Evolutionary conservation across 1,140 invertebrate genomes (phyloP).

Genomic region (Diachasmimorpha longicaudata): DNA sequence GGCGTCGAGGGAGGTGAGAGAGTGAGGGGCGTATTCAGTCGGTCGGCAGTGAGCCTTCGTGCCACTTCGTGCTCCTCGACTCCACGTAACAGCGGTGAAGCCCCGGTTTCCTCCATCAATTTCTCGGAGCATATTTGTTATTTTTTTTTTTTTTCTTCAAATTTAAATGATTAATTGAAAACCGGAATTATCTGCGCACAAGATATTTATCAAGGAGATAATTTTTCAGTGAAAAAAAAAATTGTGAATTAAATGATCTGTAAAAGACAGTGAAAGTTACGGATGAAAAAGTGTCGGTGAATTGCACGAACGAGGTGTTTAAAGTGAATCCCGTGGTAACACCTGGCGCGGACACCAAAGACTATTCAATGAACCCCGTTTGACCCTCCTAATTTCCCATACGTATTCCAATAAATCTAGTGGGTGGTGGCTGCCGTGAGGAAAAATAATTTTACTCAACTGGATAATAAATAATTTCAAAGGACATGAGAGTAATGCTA

Average conservation of each 20-base stretch:
- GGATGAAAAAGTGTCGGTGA: background rate
- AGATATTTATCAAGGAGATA: too few species aligned
- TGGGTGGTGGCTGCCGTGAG: background rate
- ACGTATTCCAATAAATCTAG: background rate
- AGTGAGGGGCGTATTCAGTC: constrained; percentile 31
- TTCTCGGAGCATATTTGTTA: background rate
- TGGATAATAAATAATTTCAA: background rate
- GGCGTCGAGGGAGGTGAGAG: background rate
- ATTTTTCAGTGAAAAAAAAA: too few species aligned
- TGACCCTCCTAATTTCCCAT: background rate
- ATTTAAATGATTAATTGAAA: background rate
- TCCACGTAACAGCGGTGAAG: background rate
- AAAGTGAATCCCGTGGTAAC: background rate
- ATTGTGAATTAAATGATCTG: background rate
- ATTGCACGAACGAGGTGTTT: background rate
- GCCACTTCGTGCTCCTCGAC: constrained; percentile 24
- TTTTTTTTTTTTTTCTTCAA: too few species aligned
- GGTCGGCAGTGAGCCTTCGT: constrained; percentile 38
- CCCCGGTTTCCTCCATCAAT: background rate
- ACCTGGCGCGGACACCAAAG: background rate
- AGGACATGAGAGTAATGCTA: too few species aligned
- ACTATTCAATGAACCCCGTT: background rate
- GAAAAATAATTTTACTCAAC: background rate
- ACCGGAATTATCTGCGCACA: too few species aligned
- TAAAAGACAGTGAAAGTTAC: background rate